Evolutionary conservation across 30 jellyfish, hydroid and myxozoan genomes (phyloP).

Genomic region (Chironex yamaguchii): DNA sequence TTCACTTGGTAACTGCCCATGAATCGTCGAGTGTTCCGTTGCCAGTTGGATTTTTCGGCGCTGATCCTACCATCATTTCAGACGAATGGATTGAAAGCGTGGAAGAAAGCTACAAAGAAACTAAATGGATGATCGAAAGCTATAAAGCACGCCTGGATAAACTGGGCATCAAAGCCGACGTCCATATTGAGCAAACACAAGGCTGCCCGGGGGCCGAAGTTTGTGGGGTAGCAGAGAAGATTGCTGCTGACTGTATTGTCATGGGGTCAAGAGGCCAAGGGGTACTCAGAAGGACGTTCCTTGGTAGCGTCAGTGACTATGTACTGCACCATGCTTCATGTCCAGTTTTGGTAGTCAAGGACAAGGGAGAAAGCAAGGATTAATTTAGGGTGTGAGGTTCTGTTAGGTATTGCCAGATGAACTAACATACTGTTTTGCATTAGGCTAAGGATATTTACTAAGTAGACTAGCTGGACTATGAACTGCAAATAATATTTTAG

Average conservation of each 20-base stretch:
- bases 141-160: conserved; percentile 72
- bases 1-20: conserved; percentile 64
- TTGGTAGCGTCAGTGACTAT: conserved; percentile 93
- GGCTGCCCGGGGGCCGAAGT: conserved; percentile 85
- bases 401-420: too few relatives aligned
- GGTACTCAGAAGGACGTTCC: conserved; percentile 76
- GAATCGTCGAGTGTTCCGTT: conserved; percentile 70
- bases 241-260: conserved; percentile 69
- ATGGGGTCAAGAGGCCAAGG: conserved; percentile 96
- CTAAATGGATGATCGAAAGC: conserved; percentile 64
- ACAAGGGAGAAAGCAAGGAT: background rate
- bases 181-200: conserved; percentile 67
- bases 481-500: too few relatives aligned
- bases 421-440: too few relatives aligned
- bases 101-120: conserved; percentile 63
- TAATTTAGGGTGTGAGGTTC: too few relatives aligned
- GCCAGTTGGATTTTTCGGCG: conserved; percentile 71
- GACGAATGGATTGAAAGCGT: conserved; percentile 68
- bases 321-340: conserved; percentile 85
- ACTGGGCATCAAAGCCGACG: conserved; percentile 60
- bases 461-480: too few relatives aligned
- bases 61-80: conserved; percentile 72
- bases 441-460: too few relatives aligned
- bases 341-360: conserved; percentile 76
- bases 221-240: conserved; percentile 69